These are phyloP conservation scores for Macheiramphus alcinus DNA, from an alignment of 2,113 vertebrate species.

Conservation along the genomic window DNA sequence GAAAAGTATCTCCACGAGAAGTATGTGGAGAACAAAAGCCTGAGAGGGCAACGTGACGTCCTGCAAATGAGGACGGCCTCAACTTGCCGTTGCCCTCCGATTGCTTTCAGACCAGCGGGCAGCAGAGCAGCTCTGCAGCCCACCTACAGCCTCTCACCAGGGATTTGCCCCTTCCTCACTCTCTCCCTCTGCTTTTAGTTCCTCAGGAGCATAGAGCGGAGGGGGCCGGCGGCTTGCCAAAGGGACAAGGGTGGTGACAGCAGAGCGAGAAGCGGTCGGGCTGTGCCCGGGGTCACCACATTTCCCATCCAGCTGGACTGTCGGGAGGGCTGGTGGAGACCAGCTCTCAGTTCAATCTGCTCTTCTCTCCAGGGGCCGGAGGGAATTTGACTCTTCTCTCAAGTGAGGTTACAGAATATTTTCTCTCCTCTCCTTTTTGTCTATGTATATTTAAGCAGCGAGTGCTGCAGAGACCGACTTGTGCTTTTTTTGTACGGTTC, in stretches of 20 bases:
- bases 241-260: not conserved
- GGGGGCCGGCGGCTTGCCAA: not conserved
- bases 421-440: not conserved
- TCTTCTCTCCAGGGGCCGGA: not conserved
- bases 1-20: not conserved
- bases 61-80: fast-evolving
- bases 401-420: not conserved
- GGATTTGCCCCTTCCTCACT: not conserved
- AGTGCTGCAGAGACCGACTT: not conserved
- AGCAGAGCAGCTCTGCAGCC: not conserved
- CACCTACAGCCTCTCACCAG: fast-evolving
- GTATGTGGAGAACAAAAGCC: not conserved
- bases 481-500: constrained; percentile 28
- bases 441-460: not conserved
- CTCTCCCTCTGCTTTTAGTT: not conserved
- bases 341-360: not conserved
- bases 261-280: not conserved
- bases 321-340: not conserved
- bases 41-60: fast-evolving
- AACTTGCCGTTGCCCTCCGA: fast-evolving
- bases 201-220: not conserved
- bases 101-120: fast-evolving
- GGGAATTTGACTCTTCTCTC: not conserved
- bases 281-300: not conserved
- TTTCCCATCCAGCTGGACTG: not conserved